Evolutionary conservation across 2,797 vertebrate species (phyloP).

Genomic region (Malurus splendens): DNA sequence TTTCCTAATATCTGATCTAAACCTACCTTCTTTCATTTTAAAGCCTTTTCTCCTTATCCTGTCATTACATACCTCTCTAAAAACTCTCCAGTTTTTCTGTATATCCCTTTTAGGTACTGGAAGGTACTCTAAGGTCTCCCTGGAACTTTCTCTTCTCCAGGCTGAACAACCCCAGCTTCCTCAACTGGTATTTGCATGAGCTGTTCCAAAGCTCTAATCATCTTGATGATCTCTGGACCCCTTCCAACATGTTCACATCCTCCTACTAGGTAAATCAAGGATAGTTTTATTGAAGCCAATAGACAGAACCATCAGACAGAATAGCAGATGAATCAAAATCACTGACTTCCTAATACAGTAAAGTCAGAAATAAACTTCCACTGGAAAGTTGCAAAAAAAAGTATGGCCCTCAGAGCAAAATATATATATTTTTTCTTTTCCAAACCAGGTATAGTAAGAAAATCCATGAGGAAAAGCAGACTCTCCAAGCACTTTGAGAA

Average conservation of each 20-base stretch:
- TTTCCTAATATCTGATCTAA: background rate
- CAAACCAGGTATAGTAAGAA: background rate
- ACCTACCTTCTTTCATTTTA: background rate
- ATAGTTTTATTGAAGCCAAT: background rate
- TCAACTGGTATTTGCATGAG: background rate
- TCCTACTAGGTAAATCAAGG: background rate
- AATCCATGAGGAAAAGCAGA: background rate
- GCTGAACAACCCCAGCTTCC: background rate
- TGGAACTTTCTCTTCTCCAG: background rate
- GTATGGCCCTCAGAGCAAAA: accelerated
- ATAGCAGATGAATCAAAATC: background rate
- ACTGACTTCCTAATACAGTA: background rate
- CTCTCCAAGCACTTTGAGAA: background rate
- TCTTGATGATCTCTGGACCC: background rate
- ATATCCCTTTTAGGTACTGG: background rate
- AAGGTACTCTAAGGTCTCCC: background rate
- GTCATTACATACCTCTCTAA: background rate
- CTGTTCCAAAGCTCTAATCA: background rate
- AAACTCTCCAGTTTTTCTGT: background rate
- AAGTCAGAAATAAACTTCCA: background rate
- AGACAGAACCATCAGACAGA: background rate
- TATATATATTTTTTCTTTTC: background rate
- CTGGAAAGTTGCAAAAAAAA: background rate
- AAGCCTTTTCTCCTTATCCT: background rate
- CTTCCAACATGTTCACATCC: background rate